Conservation (phyloP, 2,888 invertebrate genomes). For the Dicyrtoma fusca region DNA sequence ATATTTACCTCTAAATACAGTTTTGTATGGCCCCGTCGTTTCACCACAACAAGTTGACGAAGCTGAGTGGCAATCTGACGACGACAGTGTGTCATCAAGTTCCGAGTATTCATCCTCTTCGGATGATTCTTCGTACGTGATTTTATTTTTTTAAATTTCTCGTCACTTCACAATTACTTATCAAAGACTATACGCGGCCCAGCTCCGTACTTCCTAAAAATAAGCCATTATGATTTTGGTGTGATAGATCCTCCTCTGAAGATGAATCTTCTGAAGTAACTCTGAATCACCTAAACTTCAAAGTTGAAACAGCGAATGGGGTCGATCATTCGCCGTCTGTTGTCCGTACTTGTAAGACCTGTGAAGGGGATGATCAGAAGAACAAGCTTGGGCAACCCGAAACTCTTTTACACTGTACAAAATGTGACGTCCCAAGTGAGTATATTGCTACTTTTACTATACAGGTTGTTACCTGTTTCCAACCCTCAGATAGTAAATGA, state of each 20-base stretch:
- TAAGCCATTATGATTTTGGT: background rate
- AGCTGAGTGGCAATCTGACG: conserved; percentile 59
- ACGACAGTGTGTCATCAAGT: conserved; percentile 19
- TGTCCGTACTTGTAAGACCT: conserved; percentile 62
- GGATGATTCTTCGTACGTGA: conserved; percentile 47
- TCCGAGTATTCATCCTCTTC: conserved; percentile 29
- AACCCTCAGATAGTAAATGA: too few species aligned
- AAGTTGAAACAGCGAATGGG: conserved; percentile 2
- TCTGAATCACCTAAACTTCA: background rate
- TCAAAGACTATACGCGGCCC: too few species aligned
- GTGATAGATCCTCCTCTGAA: background rate
- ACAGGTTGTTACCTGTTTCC: too few species aligned
- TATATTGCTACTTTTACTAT: background rate
- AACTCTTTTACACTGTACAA: conserved; percentile 66
- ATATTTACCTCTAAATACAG: conserved; percentile 91
- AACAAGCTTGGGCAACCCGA: conserved; percentile 64
- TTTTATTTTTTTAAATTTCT: background rate
- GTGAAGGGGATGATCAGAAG: conserved; percentile 60
- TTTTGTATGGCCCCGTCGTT: conserved; percentile 69
- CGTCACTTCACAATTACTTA: conserved; percentile 18
- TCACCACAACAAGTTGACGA: conserved; percentile 58
- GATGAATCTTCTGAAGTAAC: conserved; percentile 9
- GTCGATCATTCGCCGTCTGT: background rate
- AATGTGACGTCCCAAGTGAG: conserved; percentile 61
- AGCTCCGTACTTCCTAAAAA: background rate